Conservation (phyloP, 2,797 vertebrate species). For the Sebastes steindachneri region DNA sequence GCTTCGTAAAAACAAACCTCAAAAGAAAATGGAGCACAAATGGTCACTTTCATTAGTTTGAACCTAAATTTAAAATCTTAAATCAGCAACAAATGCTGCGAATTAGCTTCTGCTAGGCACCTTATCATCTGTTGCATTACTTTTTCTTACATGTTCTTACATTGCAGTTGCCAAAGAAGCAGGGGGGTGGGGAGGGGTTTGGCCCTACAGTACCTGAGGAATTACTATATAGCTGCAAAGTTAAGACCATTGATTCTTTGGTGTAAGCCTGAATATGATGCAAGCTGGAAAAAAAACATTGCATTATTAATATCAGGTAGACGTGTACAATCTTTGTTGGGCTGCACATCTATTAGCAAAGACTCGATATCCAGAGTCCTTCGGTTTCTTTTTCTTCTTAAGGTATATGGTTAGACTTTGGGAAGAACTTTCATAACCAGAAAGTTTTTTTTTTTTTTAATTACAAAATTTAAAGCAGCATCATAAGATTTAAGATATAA, state of each 20-base stretch:
- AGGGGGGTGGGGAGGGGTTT: accelerated
- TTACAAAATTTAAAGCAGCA: not conserved
- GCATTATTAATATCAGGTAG: not conserved
- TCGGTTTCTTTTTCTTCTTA: not conserved
- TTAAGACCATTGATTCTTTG: not conserved
- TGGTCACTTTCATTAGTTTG: not conserved
- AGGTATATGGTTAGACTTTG: not conserved
- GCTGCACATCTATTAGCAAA: not conserved
- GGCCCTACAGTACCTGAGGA: not conserved
- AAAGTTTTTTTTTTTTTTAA: not conserved
- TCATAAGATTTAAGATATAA: not conserved
- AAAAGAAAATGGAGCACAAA: not conserved
- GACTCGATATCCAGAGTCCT: not conserved
- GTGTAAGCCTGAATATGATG: not conserved
- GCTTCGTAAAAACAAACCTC: not conserved
- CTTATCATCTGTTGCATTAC: not conserved
- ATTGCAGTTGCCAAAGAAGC: not conserved
- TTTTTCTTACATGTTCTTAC: not conserved
- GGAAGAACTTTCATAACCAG: not conserved
- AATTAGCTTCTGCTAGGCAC: not conserved
- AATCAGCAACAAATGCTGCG: not conserved
- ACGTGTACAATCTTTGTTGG: not conserved
- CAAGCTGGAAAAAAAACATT: not conserved
- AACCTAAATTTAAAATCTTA: not conserved
- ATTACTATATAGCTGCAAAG: not conserved